These are phyloP conservation scores for Melinopterus prodromus DNA, from an alignment of 2,888 invertebrate genomes.

Conservation along the genomic window DNA sequence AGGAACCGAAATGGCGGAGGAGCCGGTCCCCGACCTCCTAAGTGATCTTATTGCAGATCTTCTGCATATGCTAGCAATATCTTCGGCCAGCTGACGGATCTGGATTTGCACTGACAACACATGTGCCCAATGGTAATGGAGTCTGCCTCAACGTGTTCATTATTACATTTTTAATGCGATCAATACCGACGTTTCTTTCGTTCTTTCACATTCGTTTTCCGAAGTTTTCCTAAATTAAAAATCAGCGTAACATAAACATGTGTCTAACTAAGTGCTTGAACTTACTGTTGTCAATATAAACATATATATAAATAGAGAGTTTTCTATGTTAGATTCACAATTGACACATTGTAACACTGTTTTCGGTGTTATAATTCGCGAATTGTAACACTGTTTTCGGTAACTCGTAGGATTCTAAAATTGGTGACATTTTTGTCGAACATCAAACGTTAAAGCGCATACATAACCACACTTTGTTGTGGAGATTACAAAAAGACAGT, in stretches of 20 bases:
- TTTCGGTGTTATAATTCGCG: too few relatives aligned
- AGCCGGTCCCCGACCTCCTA: constrained; percentile 29
- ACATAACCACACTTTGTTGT: too few relatives aligned
- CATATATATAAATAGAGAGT: background rate
- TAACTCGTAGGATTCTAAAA: too few relatives aligned
- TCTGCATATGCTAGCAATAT: constrained; percentile 51
- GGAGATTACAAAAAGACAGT: too few relatives aligned
- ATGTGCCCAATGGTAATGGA: constrained; percentile 49
- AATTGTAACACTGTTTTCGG: too few relatives aligned
- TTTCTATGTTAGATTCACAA: too few relatives aligned
- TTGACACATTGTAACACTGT: too few relatives aligned
- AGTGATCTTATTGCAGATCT: constrained; percentile 46
- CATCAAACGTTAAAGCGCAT: too few relatives aligned
- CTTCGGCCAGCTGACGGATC: constrained; percentile 48
- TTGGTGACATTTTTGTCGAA: too few relatives aligned
- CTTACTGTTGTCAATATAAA: background rate
- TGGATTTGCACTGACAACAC: constrained; percentile 48
- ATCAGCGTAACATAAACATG: background rate
- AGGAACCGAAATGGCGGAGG: constrained; percentile 4
- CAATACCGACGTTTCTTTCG: constrained; percentile 41
- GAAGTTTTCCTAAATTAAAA: background rate
- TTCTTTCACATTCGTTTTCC: constrained; percentile 20
- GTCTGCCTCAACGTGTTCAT: constrained; percentile 48
- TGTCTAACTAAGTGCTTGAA: too few relatives aligned
- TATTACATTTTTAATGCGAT: constrained; percentile 50